phyloP scores from a whole-genome alignment of 2,113 vertebrate genomes.

The Ochotona princeps region DNA sequence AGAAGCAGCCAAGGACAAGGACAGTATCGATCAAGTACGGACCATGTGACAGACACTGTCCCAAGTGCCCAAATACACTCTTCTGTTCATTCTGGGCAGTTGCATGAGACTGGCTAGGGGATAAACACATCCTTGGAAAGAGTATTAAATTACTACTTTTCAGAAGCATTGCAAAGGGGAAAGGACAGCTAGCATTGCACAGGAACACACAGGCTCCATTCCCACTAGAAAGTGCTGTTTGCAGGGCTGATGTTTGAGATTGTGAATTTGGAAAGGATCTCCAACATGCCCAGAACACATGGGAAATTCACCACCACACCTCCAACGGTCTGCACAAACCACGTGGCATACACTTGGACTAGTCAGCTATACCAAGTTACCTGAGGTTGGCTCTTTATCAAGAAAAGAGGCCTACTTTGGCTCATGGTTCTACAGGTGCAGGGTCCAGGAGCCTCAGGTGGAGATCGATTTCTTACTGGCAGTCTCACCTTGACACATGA shows the following conservation, averaged over 20 bases:
- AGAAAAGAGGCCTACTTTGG: too few relatives aligned
- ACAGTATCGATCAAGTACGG: not conserved
- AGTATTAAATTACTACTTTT: not conserved
- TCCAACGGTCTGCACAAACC: not conserved
- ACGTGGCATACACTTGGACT: not conserved
- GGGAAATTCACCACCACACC: not conserved
- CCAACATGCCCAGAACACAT: not conserved
- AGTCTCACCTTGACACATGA: too few relatives aligned
- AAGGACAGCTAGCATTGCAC: not conserved
- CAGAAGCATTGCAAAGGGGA: not conserved
- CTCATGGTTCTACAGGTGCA: too few relatives aligned
- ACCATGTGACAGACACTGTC: not conserved
- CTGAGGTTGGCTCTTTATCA: too few relatives aligned
- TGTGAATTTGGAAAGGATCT: not conserved
- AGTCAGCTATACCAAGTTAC: too few relatives aligned
- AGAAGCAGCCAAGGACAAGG: not conserved
- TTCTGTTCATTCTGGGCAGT: not conserved
- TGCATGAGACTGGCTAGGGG: not conserved
- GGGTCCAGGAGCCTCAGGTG: too few relatives aligned
- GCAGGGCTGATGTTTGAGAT: not conserved
- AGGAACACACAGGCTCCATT: not conserved
- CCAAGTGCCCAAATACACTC: not conserved
- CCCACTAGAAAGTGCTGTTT: not conserved
- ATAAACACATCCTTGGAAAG: not conserved
- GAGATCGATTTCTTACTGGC: too few relatives aligned